These are phyloP conservation scores for Gonioctena quinquepunctata DNA, from an alignment of 1,140 invertebrate species.

Conservation along the genomic window DNA sequence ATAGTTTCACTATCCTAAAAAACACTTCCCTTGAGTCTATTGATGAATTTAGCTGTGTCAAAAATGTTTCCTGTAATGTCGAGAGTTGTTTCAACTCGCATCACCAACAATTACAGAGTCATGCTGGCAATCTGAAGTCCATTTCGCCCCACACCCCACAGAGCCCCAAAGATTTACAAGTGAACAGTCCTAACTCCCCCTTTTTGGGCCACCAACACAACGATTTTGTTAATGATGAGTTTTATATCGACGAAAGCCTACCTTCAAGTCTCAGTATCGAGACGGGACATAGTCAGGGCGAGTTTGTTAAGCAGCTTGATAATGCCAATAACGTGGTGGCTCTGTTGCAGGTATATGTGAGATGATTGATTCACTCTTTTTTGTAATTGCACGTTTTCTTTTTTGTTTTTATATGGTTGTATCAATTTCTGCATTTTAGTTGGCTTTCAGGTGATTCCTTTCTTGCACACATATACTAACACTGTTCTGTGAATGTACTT, in stretches of 20 bases:
- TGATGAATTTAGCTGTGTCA: conserved; percentile 48
- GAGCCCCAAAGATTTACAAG: conserved; percentile 33
- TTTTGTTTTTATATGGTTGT: background rate
- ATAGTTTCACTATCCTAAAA: conserved; percentile 52
- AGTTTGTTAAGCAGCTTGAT: conserved; percentile 57
- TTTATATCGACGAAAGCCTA: conserved; percentile 85
- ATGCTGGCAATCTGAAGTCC: conserved; percentile 47
- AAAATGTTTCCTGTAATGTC: conserved; percentile 41
- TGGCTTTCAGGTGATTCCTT: background rate
- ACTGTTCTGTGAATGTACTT: background rate
- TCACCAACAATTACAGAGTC: conserved; percentile 41
- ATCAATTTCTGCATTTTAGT: too few relatives aligned
- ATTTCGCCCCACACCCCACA: conserved; percentile 42
- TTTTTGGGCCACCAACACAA: conserved; percentile 42
- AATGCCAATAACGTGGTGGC: conserved; percentile 69
- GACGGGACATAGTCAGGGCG: conserved; percentile 61
- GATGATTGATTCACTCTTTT: background rate
- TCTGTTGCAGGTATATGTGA: conserved; percentile 63
- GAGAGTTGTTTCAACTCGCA: conserved; percentile 53
- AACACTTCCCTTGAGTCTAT: conserved; percentile 51
- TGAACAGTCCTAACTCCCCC: conserved; percentile 35
- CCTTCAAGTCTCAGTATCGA: conserved; percentile 69
- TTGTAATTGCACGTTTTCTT: conserved; percentile 10
- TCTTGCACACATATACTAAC: background rate
- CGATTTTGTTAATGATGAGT: conserved; percentile 79